Conservation (phyloP, 2,888 invertebrate genomes). For the Eristalinus aeneus region DNA sequence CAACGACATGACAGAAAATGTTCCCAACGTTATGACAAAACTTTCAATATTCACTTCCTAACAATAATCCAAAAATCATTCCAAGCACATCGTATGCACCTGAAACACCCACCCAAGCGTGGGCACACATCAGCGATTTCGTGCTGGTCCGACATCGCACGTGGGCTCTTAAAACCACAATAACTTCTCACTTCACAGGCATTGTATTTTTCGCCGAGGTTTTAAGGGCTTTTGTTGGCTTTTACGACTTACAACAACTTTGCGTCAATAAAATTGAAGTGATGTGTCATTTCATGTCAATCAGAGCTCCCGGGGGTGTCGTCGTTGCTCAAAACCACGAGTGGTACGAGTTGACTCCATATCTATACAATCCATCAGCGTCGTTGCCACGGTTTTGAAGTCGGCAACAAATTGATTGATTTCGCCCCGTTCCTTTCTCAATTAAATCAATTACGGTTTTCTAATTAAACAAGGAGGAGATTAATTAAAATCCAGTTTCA, state of each 20-base stretch:
- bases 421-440: not conserved
- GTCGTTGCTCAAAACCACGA: not conserved
- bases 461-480: slow-evolving; percentile 6
- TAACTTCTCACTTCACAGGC: not conserved
- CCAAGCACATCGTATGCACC: not conserved
- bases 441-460: slow-evolving; percentile 11
- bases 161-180: not conserved
- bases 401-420: not conserved
- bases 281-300: not conserved
- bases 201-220: not conserved
- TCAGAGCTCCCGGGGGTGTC: not conserved
- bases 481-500: slow-evolving; percentile 4
- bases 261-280: not conserved
- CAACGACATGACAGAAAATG: too few relatives aligned
- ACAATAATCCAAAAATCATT: not conserved
- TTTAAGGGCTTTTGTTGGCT: not conserved
- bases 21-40: too few relatives aligned
- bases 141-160: not conserved
- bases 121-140: not conserved
- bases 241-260: not conserved
- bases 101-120: not conserved
- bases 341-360: not conserved
- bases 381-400: not conserved
- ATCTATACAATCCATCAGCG: not conserved
- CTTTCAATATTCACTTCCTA: too few relatives aligned